phyloP scores from a whole-genome alignment of 2,113 vertebrate genomes.

The Aspidoscelis tigris region DNA sequence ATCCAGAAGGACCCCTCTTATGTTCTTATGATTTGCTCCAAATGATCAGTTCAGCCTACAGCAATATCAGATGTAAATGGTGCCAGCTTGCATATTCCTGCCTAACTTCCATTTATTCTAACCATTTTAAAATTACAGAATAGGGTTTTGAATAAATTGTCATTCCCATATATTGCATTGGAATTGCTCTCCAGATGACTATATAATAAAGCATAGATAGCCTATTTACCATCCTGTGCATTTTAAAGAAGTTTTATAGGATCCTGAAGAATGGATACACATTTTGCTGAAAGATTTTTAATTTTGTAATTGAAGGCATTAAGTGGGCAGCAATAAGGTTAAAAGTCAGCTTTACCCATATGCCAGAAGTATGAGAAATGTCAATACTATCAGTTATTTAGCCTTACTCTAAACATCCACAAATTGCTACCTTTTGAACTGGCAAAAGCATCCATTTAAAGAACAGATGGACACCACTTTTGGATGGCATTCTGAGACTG shows the following conservation, averaged over 20 bases:
- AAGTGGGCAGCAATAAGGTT: neutral
- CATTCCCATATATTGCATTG: too few relatives aligned
- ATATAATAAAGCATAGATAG: neutral
- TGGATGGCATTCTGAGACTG: neutral
- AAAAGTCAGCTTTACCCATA: neutral
- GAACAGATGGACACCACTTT: neutral
- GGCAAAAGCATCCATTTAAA: neutral
- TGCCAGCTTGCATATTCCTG: too few relatives aligned
- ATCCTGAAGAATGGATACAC: neutral
- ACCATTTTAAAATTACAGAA: too few relatives aligned
- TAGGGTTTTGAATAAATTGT: too few relatives aligned
- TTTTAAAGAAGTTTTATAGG: neutral
- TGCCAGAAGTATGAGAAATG: neutral
- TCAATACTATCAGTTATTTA: neutral
- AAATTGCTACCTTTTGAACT: neutral
- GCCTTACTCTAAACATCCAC: neutral
- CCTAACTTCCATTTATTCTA: too few relatives aligned
- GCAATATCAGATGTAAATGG: neutral
- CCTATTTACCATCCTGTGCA: neutral
- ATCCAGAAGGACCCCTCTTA: too few relatives aligned
- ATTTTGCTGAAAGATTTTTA: neutral
- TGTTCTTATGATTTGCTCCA: too few relatives aligned
- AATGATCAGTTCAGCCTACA: neutral
- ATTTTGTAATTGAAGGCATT: neutral
- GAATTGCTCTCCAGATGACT: too few relatives aligned